Percentiles rank a stretch among this genome's conserved stretches.
Conservation (phyloP, 2,113 vertebrate genomes). For the Paracanthobrama guichenoti region DNA sequence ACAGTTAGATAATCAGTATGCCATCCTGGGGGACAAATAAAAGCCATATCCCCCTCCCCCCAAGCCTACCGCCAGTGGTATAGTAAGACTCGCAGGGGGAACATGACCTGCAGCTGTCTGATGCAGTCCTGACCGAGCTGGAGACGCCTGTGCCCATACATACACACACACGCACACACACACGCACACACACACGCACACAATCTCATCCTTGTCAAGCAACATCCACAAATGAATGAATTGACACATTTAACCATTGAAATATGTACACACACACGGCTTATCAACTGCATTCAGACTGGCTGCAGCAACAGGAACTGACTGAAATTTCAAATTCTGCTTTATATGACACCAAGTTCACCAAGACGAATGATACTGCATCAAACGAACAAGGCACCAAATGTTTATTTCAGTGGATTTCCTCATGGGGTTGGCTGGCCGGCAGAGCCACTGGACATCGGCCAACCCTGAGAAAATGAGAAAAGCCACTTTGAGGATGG, state of each 20-base stretch:
- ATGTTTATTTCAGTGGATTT: conserved; percentile 71
- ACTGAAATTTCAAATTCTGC: conserved; percentile 63
- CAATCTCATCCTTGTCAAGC: conserved; percentile 13
- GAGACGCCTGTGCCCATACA: conserved; percentile 46
- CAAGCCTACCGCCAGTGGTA: conserved; percentile 76
- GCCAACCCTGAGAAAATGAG: conserved; percentile 58
- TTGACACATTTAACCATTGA: conserved; percentile 32
- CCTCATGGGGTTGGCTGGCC: conserved; percentile 65
- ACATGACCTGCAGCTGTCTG: conserved; percentile 77
- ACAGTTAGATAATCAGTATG: conserved; percentile 98
- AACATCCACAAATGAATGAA: conserved; percentile 58
- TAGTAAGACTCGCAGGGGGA: conserved; percentile 78
- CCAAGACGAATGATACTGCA: conserved; percentile 73
- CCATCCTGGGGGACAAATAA: conserved; percentile 95
- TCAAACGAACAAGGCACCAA: conserved; percentile 60
- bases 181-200: conserved; percentile 9
- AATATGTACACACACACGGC: conserved; percentile 58
- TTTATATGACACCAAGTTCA: conserved; percentile 56
- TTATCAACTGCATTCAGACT: conserved; percentile 68
- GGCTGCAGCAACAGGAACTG: conserved; percentile 66
- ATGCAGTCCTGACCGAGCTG: conserved; percentile 55
- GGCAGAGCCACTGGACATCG: conserved; percentile 70
- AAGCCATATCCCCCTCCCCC: conserved; percentile 69
- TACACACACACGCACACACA: conserved; percentile 5
- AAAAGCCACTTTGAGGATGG: conserved; percentile 67